Base-by-base conservation (phyloP, 2,113 vertebrate species). In the Embiotoca jacksoni region DNA sequence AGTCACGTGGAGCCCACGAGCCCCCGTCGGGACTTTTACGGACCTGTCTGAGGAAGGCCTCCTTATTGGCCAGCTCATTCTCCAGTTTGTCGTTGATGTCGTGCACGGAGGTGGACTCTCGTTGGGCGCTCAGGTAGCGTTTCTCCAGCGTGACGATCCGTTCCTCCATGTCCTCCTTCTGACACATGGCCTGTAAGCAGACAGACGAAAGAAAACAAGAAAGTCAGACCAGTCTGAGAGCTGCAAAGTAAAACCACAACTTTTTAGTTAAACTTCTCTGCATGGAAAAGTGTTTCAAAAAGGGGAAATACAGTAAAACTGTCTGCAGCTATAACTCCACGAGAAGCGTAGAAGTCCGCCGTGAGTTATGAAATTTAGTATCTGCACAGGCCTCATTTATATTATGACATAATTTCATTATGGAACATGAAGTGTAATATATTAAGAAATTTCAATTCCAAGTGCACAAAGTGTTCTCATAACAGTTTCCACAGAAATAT, bases 151-250 rank as follows among this genome's bases (percentile, higher is more conserved):
- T 99, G 0, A 98, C 98, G 71, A 99, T 99, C 65, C 98, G 95
- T 88, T 99, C 98, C 93, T 99, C 98, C 98, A 99, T 99, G 82
- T 99, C 98, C 85, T 99, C 98, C 87, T 99, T 99, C 91, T 99
- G 98, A 80, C 98, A 98, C 97, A 99, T 98, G 74, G 96, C 98
- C 98, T 99, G 90, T 10, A 30, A 1, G 35, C 11, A 84, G 7
- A 74, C 23, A 23, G 23, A 23, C 23, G 23, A 23, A 23, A 23
- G 23, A 47, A 64, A n/a, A 39, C 23, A 81, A 1, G 15, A 46
- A 61, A 32, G 57, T 63, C 65, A 63, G 53, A 33, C 8, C 41
- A 49, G 6, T 37, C 39, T 10, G 37, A 66, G 15, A 55, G 8
- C 5, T 15, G 10, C 35, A 54, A 47, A 72, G 14, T 15, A 61